Conservation (phyloP, 2,888 invertebrate genomes). For the Platerodrilus igneus region DNA sequence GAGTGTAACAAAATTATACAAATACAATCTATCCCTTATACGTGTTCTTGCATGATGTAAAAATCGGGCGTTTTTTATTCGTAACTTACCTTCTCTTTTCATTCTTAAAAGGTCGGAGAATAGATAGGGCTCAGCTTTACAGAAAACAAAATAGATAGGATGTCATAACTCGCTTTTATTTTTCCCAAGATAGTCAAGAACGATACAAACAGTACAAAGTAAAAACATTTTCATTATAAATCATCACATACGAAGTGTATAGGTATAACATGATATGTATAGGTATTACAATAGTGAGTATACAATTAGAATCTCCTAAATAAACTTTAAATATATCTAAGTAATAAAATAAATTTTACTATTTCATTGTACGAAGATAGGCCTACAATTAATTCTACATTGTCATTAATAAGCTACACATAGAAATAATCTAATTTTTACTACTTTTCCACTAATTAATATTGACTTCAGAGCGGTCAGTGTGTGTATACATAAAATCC, state of each 20-base stretch:
- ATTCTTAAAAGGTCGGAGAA: too few relatives aligned
- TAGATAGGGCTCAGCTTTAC: too few relatives aligned
- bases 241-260: constrained; percentile 33
- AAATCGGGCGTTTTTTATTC: too few relatives aligned
- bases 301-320: constrained; percentile 16
- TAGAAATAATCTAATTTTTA: constrained; percentile 35
- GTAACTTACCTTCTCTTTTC: too few relatives aligned
- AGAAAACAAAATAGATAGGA: too few relatives aligned
- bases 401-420: constrained; percentile 41
- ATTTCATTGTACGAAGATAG: constrained; percentile 44
- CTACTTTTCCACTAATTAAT: constrained; percentile 41
- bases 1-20: too few relatives aligned
- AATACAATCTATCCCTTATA: too few relatives aligned
- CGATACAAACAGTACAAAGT: constrained; percentile 35
- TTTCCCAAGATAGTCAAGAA: constrained; percentile 38
- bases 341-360: constrained; percentile 34
- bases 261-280: too few relatives aligned
- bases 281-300: constrained; percentile 15
- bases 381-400: constrained; percentile 42
- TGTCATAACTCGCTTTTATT: constrained; percentile 18
- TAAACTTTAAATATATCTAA: constrained; percentile 18
- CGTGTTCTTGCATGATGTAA: too few relatives aligned
- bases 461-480: constrained; percentile 46
- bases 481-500: constrained; percentile 31
- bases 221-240: constrained; percentile 33